phyloP scores from a whole-genome alignment of 2,113 vertebrate species.

The Lepus americanus region DNA sequence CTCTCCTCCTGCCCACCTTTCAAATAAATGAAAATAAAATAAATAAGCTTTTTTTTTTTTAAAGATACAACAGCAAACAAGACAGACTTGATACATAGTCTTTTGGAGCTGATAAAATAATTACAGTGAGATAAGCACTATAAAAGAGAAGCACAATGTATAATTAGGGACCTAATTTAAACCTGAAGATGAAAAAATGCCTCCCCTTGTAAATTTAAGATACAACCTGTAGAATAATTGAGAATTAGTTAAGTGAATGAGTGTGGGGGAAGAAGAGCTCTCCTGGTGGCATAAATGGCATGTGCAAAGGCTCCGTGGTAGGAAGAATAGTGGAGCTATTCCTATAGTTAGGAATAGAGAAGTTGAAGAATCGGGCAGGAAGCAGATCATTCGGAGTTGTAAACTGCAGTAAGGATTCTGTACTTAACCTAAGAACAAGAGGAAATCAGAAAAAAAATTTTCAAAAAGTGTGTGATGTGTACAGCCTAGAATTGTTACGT shows the following conservation, averaged over 20 bases:
- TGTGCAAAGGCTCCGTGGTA: background rate
- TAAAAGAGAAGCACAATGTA: background rate
- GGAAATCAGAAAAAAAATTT: background rate
- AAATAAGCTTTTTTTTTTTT: too few relatives aligned
- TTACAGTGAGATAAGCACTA: background rate
- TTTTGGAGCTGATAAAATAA: slow-evolving; percentile 25
- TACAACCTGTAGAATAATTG: background rate
- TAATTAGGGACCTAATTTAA: background rate
- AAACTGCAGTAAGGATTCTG: background rate
- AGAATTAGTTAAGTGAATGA: background rate
- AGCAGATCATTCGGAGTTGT: background rate
- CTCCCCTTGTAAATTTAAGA: background rate
- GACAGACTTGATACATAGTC: background rate
- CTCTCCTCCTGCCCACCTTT: too few relatives aligned
- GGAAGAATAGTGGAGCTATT: background rate
- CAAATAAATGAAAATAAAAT: too few relatives aligned
- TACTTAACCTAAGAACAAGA: background rate
- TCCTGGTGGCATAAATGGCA: background rate
- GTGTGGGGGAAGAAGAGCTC: too few relatives aligned
- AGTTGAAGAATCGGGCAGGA: background rate
- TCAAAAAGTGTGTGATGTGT: too few relatives aligned
- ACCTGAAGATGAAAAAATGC: background rate
- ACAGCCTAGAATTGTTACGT: background rate
- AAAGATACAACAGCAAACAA: background rate
- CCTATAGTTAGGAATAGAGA: background rate